These are phyloP conservation scores for Spodoptera exigua DNA, from an alignment of 2,888 invertebrate genomes.

Conservation along the genomic window DNA sequence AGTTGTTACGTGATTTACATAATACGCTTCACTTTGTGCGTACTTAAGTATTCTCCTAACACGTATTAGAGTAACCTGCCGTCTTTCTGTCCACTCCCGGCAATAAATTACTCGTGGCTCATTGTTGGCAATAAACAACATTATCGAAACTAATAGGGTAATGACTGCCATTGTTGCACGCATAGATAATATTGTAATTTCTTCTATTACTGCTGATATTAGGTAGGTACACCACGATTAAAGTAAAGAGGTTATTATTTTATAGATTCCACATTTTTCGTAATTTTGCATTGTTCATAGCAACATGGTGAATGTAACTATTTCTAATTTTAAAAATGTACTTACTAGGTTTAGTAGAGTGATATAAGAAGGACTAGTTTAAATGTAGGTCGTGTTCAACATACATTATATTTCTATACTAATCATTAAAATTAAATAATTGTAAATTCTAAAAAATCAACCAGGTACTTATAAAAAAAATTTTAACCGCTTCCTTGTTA, in stretches of 20 bases:
- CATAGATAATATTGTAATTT: slow-evolving; percentile 73
- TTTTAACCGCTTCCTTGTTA: background rate
- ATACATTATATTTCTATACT: no score
- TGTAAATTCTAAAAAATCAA: no score
- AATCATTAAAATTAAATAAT: no score
- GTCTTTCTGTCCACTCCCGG: slow-evolving; percentile 50
- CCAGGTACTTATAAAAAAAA: background rate
- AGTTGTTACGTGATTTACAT: slow-evolving; percentile 54
- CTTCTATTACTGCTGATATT: slow-evolving; percentile 71
- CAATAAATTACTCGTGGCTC: slow-evolving; percentile 64
- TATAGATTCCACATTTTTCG: no score
- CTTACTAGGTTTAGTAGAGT: no score
- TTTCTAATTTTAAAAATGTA: no score
- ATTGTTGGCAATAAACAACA: slow-evolving; percentile 66
- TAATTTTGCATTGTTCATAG: no score
- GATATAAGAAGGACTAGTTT: no score
- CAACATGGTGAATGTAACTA: no score
- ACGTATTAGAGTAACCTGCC: no score
- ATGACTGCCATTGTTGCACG: slow-evolving; percentile 71
- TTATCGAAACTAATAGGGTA: slow-evolving; percentile 76
- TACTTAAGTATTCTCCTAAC: slow-evolving; percentile 30
- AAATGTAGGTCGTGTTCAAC: no score
- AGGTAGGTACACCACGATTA: slow-evolving; percentile 59
- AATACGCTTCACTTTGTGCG: slow-evolving; percentile 19
- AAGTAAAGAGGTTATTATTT: slow-evolving; percentile 55